Evolutionary conservation across 2,888 invertebrate genomes (phyloP).

Genomic region (Didymodactylos carnosus): DNA sequence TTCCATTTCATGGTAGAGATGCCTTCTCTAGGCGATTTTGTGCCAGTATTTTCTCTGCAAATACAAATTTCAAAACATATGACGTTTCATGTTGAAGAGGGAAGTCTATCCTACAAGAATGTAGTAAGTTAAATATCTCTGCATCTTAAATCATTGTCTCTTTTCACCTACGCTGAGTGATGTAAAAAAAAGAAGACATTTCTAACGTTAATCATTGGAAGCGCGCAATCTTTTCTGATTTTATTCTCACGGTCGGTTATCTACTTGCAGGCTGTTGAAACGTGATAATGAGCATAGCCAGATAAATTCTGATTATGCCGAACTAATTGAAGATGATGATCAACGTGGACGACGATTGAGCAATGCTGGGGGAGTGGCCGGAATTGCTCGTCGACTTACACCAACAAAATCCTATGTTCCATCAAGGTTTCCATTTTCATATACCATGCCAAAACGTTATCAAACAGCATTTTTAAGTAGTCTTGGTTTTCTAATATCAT

Average conservation of each 20-base stretch:
- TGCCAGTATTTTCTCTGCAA: too few relatives aligned
- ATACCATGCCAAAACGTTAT: slow-evolving; percentile 9
- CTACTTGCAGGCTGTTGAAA: background rate
- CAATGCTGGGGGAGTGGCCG: background rate
- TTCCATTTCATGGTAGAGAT: too few relatives aligned
- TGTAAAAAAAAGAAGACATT: background rate
- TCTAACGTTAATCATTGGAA: background rate
- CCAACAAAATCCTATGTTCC: slow-evolving; percentile 4
- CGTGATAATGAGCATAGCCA: background rate
- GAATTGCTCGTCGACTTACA: background rate
- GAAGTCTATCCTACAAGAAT: too few relatives aligned
- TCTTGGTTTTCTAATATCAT: slow-evolving; percentile 38
- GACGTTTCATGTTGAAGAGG: too few relatives aligned
- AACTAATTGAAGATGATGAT: slow-evolving; percentile 10
- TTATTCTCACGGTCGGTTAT: background rate
- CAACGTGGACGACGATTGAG: background rate
- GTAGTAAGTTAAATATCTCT: too few relatives aligned
- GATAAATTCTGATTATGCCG: slow-evolving; percentile 10
- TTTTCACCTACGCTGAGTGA: too few relatives aligned
- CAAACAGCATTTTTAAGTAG: slow-evolving; percentile 35
- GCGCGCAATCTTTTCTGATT: background rate
- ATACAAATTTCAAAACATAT: too few relatives aligned
- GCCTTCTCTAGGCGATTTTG: too few relatives aligned
- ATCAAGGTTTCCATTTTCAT: slow-evolving; percentile 2
- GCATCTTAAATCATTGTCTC: too few relatives aligned